Evolutionary conservation across 64 coral and sea anemone species (phyloP).

Genomic region (Montipora sp.): DNA sequence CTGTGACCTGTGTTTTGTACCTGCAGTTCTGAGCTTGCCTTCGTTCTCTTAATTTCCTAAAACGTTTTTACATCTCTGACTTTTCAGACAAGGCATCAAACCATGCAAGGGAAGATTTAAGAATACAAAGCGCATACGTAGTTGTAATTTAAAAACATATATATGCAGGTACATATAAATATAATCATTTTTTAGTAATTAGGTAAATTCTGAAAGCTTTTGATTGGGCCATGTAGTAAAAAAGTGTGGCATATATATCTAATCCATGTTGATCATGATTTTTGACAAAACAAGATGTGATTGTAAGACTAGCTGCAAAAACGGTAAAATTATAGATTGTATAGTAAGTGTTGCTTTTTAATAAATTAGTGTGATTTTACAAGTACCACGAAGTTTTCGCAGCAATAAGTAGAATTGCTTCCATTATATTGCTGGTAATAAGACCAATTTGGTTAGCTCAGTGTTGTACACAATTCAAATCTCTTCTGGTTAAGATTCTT

Average conservation of each 20-base stretch:
- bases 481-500: no score
- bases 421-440: no score
- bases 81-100: no score
- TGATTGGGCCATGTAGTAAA: not conserved
- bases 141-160: not conserved
- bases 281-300: not conserved
- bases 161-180: slow-evolving; percentile 49
- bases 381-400: no score
- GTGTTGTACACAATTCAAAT: no score
- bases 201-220: not conserved
- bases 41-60: no score
- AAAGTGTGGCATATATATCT: not conserved
- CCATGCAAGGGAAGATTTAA: not conserved
- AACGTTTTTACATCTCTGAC: no score
- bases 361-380: not conserved
- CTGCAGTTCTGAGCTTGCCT: no score
- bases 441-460: no score
- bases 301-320: not conserved
- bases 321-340: not conserved
- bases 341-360: not conserved
- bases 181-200: not conserved
- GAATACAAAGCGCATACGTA: not conserved
- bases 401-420: not conserved
- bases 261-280: not conserved
- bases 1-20: no score